These are phyloP conservation scores for Brachirus orientalis DNA, from an alignment of 2,113 vertebrate species.

Conservation along the genomic window DNA sequence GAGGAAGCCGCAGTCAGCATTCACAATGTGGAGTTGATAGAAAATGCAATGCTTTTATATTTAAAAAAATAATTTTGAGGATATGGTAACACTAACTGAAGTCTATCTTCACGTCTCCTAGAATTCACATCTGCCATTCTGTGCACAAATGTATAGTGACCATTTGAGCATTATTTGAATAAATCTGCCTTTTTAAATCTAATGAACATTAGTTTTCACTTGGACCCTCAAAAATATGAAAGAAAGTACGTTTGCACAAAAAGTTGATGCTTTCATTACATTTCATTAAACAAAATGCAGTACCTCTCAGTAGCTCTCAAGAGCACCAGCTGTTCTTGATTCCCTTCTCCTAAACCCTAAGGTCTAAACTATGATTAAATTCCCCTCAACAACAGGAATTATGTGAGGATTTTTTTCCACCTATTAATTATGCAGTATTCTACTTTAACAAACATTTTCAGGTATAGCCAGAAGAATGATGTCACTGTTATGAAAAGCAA, in stretches of 20 bases:
- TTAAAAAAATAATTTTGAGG: neutral
- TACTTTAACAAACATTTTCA: constrained; percentile 49
- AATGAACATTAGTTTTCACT: too few species aligned
- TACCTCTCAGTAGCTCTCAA: neutral
- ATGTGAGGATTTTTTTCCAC: neutral
- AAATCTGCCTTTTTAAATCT: too few species aligned
- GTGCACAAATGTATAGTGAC: neutral
- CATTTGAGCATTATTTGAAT: too few species aligned
- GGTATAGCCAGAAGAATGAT: constrained; percentile 63
- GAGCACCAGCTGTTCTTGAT: constrained; percentile 7
- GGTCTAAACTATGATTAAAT: constrained; percentile 32
- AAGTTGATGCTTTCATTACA: too few species aligned
- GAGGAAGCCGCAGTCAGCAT: constrained; percentile 3
- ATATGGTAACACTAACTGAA: neutral
- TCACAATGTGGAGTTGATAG: neutral
- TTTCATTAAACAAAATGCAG: too few species aligned
- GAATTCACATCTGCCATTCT: neutral
- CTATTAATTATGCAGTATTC: constrained; percentile 23
- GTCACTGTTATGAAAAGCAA: constrained; percentile 68
- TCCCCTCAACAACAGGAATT: neutral
- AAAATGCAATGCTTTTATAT: neutral
- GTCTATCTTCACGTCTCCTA: neutral
- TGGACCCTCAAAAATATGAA: too few species aligned
- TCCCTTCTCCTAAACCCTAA: constrained; percentile 1
- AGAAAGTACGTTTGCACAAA: too few species aligned